A percentile compares a stretch with the other conserved stretches of the same genome.
Conservation (phyloP, 92 coral and sea anemone genomes). For the Porites cylindrica region DNA sequence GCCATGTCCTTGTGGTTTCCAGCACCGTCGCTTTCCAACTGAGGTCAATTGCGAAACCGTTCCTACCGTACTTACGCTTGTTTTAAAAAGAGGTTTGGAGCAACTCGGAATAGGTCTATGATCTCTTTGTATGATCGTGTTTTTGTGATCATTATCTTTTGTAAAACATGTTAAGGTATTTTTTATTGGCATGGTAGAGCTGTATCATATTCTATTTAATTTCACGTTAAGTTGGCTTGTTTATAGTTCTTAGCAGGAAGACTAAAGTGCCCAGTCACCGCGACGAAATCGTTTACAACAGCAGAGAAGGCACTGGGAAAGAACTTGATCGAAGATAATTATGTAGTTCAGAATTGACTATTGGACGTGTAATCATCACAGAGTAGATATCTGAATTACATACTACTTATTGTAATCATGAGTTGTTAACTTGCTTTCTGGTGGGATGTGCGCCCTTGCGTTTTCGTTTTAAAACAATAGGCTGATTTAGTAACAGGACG, state of each 20-base stretch:
- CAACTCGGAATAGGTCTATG: no score
- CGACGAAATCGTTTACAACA: not conserved
- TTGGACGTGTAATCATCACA: not conserved
- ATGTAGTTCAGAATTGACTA: not conserved
- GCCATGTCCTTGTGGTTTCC: no score
- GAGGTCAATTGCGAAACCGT: no score
- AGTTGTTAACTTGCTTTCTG: not conserved
- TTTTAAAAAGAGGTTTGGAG: no score
- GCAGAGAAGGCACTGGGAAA: not conserved
- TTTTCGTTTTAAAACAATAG: no score
- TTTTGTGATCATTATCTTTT: not conserved
- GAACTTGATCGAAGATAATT: no score
- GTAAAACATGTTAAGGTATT: not conserved
- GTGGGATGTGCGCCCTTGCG: no score
- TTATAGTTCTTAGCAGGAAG: not conserved
- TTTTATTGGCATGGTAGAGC: not conserved
- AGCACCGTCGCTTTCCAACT: no score
- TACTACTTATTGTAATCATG: not conserved
- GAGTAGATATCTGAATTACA: no score
- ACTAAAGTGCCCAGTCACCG: not conserved
- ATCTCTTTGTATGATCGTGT: no score
- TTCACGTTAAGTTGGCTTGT: constrained; percentile 6
- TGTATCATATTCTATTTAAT: constrained; percentile 39
- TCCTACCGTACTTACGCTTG: no score
- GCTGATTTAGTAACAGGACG: no score